Evolutionary conservation across 2,797 vertebrate genomes (phyloP).

Genomic region (Lagorchestes hirsutus): DNA sequence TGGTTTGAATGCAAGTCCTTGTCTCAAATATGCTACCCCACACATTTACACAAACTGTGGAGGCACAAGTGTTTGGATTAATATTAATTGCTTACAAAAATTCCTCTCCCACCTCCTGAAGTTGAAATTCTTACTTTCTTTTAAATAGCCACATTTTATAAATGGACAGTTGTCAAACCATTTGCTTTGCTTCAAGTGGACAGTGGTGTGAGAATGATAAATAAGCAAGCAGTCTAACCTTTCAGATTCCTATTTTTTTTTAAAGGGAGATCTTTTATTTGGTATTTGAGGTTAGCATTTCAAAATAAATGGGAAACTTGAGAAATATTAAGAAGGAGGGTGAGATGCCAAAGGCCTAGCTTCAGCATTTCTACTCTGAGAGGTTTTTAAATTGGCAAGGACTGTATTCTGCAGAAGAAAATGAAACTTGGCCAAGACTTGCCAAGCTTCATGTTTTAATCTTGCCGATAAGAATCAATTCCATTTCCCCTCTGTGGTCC

Average conservation of each 20-base stretch:
- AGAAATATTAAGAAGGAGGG: slow-evolving; percentile 58
- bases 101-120: slow-evolving; percentile 49
- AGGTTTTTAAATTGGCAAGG: slow-evolving; percentile 64
- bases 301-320: slow-evolving; percentile 45
- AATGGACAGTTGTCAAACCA: slow-evolving; percentile 62
- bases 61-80: slow-evolving; percentile 72
- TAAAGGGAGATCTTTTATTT: slow-evolving; percentile 52
- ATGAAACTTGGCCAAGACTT: slow-evolving; percentile 53
- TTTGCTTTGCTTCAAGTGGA: slow-evolving; percentile 61
- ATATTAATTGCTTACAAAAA: slow-evolving; percentile 68
- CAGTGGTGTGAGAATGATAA: slow-evolving; percentile 55
- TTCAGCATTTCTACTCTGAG: slow-evolving; percentile 58
- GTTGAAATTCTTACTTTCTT: slow-evolving; percentile 56
- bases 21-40: slow-evolving; percentile 72
- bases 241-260: slow-evolving; percentile 63
- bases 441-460: slow-evolving; percentile 57
- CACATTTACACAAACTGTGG: slow-evolving; percentile 76
- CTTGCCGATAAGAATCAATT: slow-evolving; percentile 7
- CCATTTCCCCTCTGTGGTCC: neutral
- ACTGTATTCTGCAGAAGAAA: slow-evolving; percentile 42
- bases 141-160: slow-evolving; percentile 68
- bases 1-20: slow-evolving; percentile 78
- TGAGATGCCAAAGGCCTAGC: slow-evolving; percentile 54
- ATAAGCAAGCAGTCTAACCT: slow-evolving; percentile 64
- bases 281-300: slow-evolving; percentile 59